Conservation (phyloP, 2,797 vertebrate genomes). For the Gobionotothen gibberifrons region DNA sequence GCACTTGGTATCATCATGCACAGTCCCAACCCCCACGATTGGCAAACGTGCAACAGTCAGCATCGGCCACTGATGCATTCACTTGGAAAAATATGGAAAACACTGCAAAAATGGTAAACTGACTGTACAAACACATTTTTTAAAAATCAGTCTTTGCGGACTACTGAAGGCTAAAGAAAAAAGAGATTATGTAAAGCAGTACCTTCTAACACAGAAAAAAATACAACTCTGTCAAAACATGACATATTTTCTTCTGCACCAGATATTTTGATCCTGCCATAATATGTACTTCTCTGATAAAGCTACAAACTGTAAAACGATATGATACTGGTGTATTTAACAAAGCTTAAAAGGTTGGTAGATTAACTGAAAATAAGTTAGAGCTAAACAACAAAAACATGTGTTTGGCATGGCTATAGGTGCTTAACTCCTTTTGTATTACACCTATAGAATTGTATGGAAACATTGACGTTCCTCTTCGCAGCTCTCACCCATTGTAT, state of each 20-base stretch:
- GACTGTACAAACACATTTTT: constrained; percentile 31
- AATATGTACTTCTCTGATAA: neutral
- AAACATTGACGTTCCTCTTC: neutral
- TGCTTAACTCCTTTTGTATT: constrained; percentile 1
- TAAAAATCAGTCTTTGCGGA: constrained; percentile 19
- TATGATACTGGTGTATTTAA: neutral
- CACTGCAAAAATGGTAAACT: constrained; percentile 47
- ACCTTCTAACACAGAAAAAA: neutral
- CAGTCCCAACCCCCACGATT: neutral
- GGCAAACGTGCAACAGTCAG: constrained; percentile 39
- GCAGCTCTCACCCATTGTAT: constrained; percentile 11
- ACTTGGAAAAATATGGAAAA: constrained; percentile 43
- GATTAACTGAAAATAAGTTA: too few species aligned
- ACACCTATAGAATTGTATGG: neutral
- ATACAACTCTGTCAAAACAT: neutral
- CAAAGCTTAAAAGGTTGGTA: neutral
- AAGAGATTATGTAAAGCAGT: neutral
- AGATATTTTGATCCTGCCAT: neutral
- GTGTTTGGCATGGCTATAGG: neutral
- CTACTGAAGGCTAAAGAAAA: constrained; percentile 31
- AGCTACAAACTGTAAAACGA: neutral
- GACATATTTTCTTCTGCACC: neutral
- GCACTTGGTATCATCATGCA: constrained; percentile 3
- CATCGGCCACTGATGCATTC: constrained; percentile 33
- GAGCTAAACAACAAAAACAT: too few species aligned